Conservation (phyloP, 2,113 vertebrate species). For the Isurus oxyrinchus region DNA sequence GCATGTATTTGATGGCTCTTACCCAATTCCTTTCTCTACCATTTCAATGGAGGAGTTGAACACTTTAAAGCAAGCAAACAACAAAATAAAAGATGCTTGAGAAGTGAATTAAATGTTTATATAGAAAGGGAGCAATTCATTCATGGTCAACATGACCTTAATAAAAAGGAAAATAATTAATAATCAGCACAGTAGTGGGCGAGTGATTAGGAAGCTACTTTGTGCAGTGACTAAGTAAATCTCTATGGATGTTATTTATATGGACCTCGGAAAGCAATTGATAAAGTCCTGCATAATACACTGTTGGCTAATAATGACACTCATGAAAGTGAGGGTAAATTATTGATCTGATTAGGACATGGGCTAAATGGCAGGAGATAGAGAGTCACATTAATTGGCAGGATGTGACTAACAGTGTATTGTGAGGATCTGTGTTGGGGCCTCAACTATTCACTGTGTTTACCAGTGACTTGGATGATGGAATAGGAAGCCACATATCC, state of each 20-base stretch:
- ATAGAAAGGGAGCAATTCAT: background rate
- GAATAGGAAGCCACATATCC: background rate
- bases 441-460: background rate
- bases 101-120: background rate
- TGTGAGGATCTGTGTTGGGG: background rate
- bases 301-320: background rate
- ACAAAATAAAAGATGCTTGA: background rate
- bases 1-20: background rate
- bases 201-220: background rate
- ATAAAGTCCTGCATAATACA: background rate
- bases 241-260: too few species aligned
- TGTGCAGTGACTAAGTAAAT: background rate
- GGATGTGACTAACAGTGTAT: background rate
- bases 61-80: background rate
- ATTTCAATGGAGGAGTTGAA: background rate
- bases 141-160: background rate
- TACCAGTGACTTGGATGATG: background rate
- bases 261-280: background rate
- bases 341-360: background rate
- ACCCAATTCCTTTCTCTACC: background rate
- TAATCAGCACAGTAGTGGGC: background rate
- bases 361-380: background rate
- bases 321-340: background rate
- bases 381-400: background rate
- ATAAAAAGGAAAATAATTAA: background rate